Evolutionary conservation across 1,140 invertebrate genomes (phyloP), one percentile per base, ranked within the genome.

Genomic region (Drosophila auraria): DNA sequence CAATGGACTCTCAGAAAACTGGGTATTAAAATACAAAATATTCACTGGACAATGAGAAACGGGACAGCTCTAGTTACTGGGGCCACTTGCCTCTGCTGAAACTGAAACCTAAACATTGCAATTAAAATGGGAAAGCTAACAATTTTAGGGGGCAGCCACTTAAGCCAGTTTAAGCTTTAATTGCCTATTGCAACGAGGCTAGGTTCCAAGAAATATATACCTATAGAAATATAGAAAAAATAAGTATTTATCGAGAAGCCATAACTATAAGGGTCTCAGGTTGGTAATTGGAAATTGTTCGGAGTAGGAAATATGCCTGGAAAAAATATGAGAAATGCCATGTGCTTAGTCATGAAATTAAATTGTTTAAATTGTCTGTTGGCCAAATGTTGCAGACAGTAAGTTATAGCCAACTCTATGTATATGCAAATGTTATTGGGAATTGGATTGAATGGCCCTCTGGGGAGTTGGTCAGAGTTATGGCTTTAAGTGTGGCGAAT

Each of bases 361-460:
- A 71, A 71, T 57, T 25, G 30, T 47, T 71, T 40, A 40, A 69
- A 56, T 68, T 47, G 20, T 38, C 17, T 12, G 61, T 49, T 15
- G 53, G 33, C 33, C 33, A 38, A 36, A 40, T 66, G 36, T 65
- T 44, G 56, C 54, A 25, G 36, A 47, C 44, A 56, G 23, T 62
- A 63, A 74, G 74, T 74, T 50, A 62, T 63, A 8, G 0, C 15
- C 38, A 17, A 14, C 27, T 72, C 42, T 33, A 54, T 72, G 36
- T 33, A 54, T 62, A 23, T 59, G 44, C 54, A 70, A 70, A 70
- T 54, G 12, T 38, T 25, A 54, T 47, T 47, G 68, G 62, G 14
- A 70, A 44, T 70, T 20, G 12, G 47, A 66, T 61, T 36, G 64
- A 71, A 68, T 23, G n/a, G 38, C 30, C 15, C 45, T 8, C 59